Evolutionary conservation across 2,888 invertebrate genomes (phyloP), one percentile per base, ranked within the genome.

Genomic region (Apotomis capreana): DNA sequence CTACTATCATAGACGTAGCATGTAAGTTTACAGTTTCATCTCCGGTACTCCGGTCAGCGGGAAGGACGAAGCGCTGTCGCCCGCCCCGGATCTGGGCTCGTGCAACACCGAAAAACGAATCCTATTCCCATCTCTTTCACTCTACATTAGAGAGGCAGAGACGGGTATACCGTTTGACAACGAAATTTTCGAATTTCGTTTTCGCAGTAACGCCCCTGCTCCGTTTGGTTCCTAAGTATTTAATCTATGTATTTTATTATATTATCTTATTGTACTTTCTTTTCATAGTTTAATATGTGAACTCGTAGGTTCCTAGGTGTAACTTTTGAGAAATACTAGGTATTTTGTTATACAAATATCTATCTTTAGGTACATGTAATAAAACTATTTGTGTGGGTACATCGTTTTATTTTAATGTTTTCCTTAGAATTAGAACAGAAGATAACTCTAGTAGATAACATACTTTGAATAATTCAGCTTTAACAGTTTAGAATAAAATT

Each of bases 341-440:
- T 78, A 76, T 75, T 76, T 78, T 76, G 74, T 75, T 75, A 70
- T 74, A 74, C 77, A 78, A 77, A 62, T 77, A 71, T 57, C 60
- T 71, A 71, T 65, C 55, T 71, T 65, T 60, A n/a, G n/a, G n/a
- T n/a, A 44, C 55, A 71, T 65, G 36, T 70, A 67, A 76, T 77
- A 78, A 78, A 78, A 79, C 71, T 74, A 74, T 77, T 75, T 76
- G 77, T 78, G 78, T 78, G 78, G 75, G 57, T 60, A 5, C 6
- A 65, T 65, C 46, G 46, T 62, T 61, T 70, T 9, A 13, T 58
- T 40, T 26, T 15, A 6, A 3, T 9, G 5, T 40, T 40, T 40
- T 40, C 40, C 40, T 40, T 40, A 40, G 5, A 6, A 40, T 6
- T 6, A 40, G 6, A 40, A 40, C 40, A 40, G 40, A 6, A 40